Conservation (phyloP, 1,140 invertebrate genomes). For the Drosophila busckii region DNA sequence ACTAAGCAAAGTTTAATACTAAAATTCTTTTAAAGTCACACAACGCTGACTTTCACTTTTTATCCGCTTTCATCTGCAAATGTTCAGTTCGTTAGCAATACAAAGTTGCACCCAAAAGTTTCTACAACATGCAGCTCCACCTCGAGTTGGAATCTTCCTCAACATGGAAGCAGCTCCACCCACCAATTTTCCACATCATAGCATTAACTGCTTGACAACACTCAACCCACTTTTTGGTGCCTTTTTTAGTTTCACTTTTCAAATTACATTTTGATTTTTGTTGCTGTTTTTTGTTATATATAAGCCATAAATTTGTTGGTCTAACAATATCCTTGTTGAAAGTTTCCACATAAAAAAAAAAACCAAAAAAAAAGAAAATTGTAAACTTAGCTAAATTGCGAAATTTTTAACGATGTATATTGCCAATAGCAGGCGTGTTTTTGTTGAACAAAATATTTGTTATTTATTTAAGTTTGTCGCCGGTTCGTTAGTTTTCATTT, state of each 20-base stretch:
- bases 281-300: slow-evolving; percentile 49
- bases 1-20: too few relatives aligned
- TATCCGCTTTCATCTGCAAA: too few relatives aligned
- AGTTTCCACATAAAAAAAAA: slow-evolving; percentile 39
- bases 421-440: slow-evolving; percentile 70
- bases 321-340: slow-evolving; percentile 68
- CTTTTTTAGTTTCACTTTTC: slow-evolving; percentile 48
- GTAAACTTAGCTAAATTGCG: slow-evolving; percentile 21
- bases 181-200: slow-evolving; percentile 1
- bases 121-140: too few relatives aligned
- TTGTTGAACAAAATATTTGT: slow-evolving; percentile 47
- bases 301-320: slow-evolving; percentile 75
- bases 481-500: not conserved
- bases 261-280: slow-evolving; percentile 39
- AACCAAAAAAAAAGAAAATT: not conserved
- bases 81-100: too few relatives aligned
- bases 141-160: too few relatives aligned
- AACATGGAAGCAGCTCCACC: too few relatives aligned
- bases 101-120: too few relatives aligned
- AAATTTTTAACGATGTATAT: slow-evolving; percentile 60
- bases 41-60: too few relatives aligned
- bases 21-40: too few relatives aligned
- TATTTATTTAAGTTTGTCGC: slow-evolving; percentile 29
- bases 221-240: slow-evolving; percentile 31
- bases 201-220: slow-evolving; percentile 8